Conservation (phyloP, 1,140 invertebrate species). For the Nephila pilipes region DNA sequence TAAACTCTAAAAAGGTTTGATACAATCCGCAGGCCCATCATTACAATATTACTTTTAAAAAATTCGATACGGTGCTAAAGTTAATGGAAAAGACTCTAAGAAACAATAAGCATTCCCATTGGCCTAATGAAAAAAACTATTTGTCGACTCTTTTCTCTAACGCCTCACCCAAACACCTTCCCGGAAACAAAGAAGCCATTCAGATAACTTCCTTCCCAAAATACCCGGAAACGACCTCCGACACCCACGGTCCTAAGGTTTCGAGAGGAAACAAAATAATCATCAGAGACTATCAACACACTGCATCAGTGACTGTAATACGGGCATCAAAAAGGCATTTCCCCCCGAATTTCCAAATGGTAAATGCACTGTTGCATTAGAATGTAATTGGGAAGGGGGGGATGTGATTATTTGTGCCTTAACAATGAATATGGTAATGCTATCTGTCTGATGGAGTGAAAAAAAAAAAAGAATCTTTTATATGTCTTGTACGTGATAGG, state of each 20-base stretch:
- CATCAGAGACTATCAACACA: not conserved
- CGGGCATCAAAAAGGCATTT: conserved; percentile 45
- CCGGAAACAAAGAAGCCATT: not conserved
- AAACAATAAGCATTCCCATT: not conserved
- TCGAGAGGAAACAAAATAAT: conserved; percentile 25
- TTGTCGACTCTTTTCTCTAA: not conserved
- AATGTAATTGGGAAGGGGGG: not conserved
- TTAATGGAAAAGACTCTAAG: no score
- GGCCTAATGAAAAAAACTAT: not conserved
- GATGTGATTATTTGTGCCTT: not conserved
- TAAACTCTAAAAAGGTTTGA: no score
- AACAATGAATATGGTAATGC: not conserved
- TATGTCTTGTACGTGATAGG: not conserved
- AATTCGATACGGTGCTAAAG: no score
- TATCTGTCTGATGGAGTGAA: not conserved
- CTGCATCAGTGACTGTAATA: conserved; percentile 13
- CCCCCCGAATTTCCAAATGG: not conserved
- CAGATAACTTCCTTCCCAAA: not conserved
- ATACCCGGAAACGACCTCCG: not conserved
- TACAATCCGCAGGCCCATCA: no score
- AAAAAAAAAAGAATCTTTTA: not conserved
- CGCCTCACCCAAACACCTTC: not conserved
- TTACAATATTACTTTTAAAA: no score
- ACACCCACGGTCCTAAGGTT: not conserved
- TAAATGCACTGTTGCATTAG: not conserved